These are phyloP conservation scores for Xiphophorus maculatus DNA, from an alignment of 2,113 vertebrate genomes.

Conservation along the genomic window DNA sequence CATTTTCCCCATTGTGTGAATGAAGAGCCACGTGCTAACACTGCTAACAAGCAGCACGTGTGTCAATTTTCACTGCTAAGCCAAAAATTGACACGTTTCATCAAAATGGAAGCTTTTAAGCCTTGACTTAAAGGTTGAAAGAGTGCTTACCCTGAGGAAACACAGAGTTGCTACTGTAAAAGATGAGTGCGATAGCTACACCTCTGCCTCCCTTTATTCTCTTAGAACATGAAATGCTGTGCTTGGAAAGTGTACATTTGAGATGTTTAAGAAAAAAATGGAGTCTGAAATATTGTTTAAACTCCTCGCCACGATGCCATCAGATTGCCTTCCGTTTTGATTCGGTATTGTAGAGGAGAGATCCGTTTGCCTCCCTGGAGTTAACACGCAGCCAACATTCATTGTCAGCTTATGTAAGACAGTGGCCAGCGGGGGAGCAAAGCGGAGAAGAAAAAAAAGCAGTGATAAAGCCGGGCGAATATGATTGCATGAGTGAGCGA, in stretches of 20 bases:
- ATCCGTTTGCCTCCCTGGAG: slow-evolving; percentile 11
- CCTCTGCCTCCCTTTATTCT: background rate
- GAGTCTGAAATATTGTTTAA: background rate
- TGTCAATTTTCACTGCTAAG: background rate
- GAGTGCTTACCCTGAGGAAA: background rate
- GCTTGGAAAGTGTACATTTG: background rate
- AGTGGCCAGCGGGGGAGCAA: slow-evolving; percentile 19
- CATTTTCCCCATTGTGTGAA: background rate
- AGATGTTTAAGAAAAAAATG: background rate
- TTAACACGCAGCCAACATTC: slow-evolving; percentile 14
- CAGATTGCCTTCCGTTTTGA: slow-evolving; percentile 8
- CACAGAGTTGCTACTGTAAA: background rate
- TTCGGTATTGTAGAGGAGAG: slow-evolving; percentile 9
- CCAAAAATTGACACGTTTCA: background rate
- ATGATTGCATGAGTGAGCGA: slow-evolving; percentile 11
- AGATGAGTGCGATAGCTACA: background rate
- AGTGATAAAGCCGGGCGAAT: slow-evolving; percentile 19
- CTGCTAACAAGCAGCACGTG: background rate
- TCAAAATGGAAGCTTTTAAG: background rate
- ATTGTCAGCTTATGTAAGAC: slow-evolving; percentile 44
- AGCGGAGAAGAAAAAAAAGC: background rate
- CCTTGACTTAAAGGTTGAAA: background rate
- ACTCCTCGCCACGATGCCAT: background rate
- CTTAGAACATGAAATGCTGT: background rate
- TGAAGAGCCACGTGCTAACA: background rate